Evolutionary conservation across 1,140 invertebrate genomes (phyloP), one percentile per base, ranked within the genome.

Genomic region (Pseudomyrmex dendroicus): DNA sequence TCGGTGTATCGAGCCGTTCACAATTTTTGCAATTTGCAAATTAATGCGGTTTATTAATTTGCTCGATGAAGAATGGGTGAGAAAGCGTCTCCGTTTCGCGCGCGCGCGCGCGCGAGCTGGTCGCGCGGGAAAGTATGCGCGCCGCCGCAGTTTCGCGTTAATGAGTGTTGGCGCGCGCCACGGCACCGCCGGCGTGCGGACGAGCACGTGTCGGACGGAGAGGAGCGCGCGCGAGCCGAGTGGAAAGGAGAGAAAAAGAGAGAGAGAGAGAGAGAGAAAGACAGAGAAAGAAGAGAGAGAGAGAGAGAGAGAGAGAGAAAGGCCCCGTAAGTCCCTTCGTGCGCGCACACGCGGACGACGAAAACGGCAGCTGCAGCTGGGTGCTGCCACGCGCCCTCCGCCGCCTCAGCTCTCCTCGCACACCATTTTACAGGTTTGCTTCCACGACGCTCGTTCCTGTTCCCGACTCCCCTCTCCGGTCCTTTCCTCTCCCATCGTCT

Each of bases 381-480:
- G 77, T 85, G 77, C 87, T 91, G 92, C 91, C 93, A 94, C 93
- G 92, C 92, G 92, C 91, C 92, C 90, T 91, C 78, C 88, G 84
- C 83, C 72, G 70, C 64, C 62, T 67, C 70, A 76, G 44, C 52
- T 84, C 86, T 84, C 84, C 73, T 84, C 67, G 83, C 73, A 82
- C 78, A 89, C 80, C 77, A 83, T 90, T 90, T 89, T 87, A 89
- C 89, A 90, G 87, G 86, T 90, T 68, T 84, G 66, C 68, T 85
- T 68, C 74, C 70, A 80, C 80, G 62, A 54, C 67, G 59, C 50
- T 61, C 56, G 44, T 68, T 56, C 68, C 77, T 68, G 59, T 63
- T 68, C 48, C 44, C 67, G 52, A n/a, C 57, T 46, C 15, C 80
- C 61, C 61, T 35, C 56, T 13, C 15, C 22, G 13, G 56, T 35